These are phyloP conservation scores for Taurulus bubalis DNA, from an alignment of 2,113 vertebrate species.

Conservation along the genomic window DNA sequence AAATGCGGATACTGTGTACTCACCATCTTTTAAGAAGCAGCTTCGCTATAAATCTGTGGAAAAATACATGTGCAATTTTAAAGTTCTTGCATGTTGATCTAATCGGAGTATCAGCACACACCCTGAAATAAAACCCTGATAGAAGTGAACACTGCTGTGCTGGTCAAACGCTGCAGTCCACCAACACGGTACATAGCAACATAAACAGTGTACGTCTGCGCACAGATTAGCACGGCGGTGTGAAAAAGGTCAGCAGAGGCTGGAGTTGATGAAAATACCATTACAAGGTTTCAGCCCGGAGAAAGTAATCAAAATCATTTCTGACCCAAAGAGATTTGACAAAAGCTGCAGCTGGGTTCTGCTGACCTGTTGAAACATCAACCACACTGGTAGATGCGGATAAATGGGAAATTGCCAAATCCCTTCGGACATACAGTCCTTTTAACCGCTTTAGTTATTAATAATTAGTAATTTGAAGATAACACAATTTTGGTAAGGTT, in stretches of 20 bases:
- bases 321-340: slow-evolving; percentile 29
- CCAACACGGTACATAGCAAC: slow-evolving; percentile 31
- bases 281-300: slow-evolving; percentile 39
- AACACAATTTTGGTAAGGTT: neutral
- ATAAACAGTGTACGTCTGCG: slow-evolving; percentile 36
- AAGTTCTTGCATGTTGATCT: slow-evolving; percentile 14
- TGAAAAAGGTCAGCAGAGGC: slow-evolving; percentile 30
- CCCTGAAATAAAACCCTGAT: slow-evolving; percentile 19
- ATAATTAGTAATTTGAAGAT: neutral
- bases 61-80: slow-evolving; percentile 4
- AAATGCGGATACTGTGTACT: slow-evolving; percentile 28
- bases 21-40: slow-evolving; percentile 8
- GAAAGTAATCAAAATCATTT: slow-evolving; percentile 40
- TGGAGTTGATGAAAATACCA: slow-evolving; percentile 39
- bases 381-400: neutral
- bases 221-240: slow-evolving; percentile 24
- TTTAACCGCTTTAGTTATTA: neutral
- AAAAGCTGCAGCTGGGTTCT: slow-evolving; percentile 23
- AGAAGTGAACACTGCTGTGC: slow-evolving; percentile 23
- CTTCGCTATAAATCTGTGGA: neutral
- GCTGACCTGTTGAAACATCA: slow-evolving; percentile 23
- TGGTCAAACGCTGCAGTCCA: slow-evolving; percentile 8
- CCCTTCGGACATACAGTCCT: neutral
- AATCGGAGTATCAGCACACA: slow-evolving; percentile 1
- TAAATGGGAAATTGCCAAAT: neutral